Evolutionary conservation across 2,113 vertebrate species (phyloP), one percentile per base, ranked within the genome.

Genomic region (Stegastes partitus): DNA sequence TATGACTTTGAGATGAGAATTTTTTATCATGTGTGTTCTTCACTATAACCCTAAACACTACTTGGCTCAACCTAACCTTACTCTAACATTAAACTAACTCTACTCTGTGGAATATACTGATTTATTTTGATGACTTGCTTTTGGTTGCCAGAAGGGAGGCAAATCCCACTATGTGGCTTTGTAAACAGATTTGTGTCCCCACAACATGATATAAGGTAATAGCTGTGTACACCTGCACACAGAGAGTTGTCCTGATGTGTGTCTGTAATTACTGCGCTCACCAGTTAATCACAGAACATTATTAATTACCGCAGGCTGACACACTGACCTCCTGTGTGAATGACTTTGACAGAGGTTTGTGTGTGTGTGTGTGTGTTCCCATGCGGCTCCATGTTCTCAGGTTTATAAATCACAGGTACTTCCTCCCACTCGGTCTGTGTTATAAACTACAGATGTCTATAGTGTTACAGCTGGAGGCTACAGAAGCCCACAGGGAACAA

Each of bases 221-320:
- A 34, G 31, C 31, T 34, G 31, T 1, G 8, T 9, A 34, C 19
- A 51, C 26, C 21, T 31, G n/a, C 28, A 51, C 49, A 64, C 58
- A 54, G 59, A 49, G 19, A 73, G 77, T 55, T 47, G 47, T 54
- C 57, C 69, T 71, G 47, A 55, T 70, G 44, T 65, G 66, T 76
- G 73, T 37, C 5, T 54, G 77, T 82, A 67, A 82, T 77, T 61
- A 82, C 49, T 45, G 64, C 67, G 39, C 74, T 73, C 62, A 57
- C 57, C 57, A 23, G 63, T 63, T 74, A 78, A 83, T 83, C 57
- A 78, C 51, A 34, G 63, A 63, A 64, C 57, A 26, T 64, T 78
- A 78, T 68, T 74, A 78, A 74, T 68, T 71, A 72, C 45, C 34
- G 25, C 28, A 49, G 63, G 68, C 56, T 62, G 59, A 77, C 68